Conservation (phyloP, 2,888 invertebrate species). For the Standfussiana lucernea region DNA sequence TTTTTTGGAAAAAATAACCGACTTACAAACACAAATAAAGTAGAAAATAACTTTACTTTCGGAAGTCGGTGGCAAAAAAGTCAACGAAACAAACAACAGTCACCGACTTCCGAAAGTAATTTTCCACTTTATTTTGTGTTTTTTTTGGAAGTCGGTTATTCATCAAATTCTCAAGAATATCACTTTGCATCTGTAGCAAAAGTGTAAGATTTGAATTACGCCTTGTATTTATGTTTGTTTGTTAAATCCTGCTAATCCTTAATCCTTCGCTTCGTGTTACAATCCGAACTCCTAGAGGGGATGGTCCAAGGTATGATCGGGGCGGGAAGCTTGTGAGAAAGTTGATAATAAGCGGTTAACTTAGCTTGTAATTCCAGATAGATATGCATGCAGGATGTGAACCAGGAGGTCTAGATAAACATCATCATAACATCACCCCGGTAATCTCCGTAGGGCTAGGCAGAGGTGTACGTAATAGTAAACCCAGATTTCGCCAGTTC, state of each 20-base stretch:
- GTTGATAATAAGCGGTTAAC: background rate
- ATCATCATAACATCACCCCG: no score
- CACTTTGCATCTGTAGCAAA: slow-evolving; percentile 59
- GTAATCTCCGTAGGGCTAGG: no score
- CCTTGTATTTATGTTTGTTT: slow-evolving; percentile 79
- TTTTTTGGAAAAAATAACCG: no score
- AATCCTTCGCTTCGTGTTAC: slow-evolving; percentile 80
- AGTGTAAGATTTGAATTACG: slow-evolving; percentile 76
- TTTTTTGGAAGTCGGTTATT: no score
- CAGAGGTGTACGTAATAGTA: no score
- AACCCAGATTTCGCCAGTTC: no score
- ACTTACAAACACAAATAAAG: no score
- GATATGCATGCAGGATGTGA: background rate
- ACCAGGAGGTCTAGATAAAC: background rate
- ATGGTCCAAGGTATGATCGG: slow-evolving; percentile 42
- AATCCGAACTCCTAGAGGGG: slow-evolving; percentile 67
- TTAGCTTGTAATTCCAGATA: background rate
- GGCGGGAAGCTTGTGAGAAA: background rate
- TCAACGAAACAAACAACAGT: no score
- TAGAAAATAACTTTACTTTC: no score
- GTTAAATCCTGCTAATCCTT: slow-evolving; percentile 81
- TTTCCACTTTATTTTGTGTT: no score
- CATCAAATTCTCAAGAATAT: slow-evolving; percentile 3
- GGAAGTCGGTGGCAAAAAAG: no score
- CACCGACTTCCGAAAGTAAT: no score